Base-by-base conservation (phyloP, 2,888 invertebrate genomes). In the Andrena minutula region DNA sequence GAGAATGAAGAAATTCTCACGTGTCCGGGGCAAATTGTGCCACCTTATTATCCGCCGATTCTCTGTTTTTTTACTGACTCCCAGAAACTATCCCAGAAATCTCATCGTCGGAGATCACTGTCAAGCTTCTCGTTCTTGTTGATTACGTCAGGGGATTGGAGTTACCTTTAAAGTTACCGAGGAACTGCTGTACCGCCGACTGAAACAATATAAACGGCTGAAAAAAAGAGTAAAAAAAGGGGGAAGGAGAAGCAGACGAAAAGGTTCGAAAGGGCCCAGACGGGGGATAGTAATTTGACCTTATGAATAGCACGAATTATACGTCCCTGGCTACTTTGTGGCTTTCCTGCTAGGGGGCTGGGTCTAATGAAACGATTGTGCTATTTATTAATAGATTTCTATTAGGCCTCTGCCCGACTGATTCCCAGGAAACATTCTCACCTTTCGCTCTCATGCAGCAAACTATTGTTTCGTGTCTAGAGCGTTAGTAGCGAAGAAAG, bases 271-370 rank as follows among this genome's bases (percentile, higher is more conserved):
- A 72, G 53, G 80, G 76, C 30, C 64, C 73, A 69, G 72, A 26
- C 63, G 41, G n/a, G 68, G 83, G 72, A 83, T 85, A 88, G 88
- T 88, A 91, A 90, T 90, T 91, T 89, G 86, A 81, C 84, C 88
- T 86, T 88, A 86, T 61, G 81, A 84, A 79, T 86, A 82, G 84
- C 86, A 78, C 79, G 70, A 73, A 84, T 82, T 79, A 82, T 79
- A 82, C 26, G 84, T 88, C 88, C 77, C 83, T 1, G 85, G 90
- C 91, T 91, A 91, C 90, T 90, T 91, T 90, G 89, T 90, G 88
- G 89, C 77, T 88, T 82, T 88, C 76, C 69, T 82, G 53, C 66
- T 30, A 32, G 60, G 32, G 51, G 64, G 23, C 60, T 12, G 60
- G 12, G 23, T 5, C 16, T n/a, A 10, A 41, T 60, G 51, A 58